A percentile compares a stretch with the other conserved stretches of the same genome.
These are phyloP conservation scores for Ceryle rudis DNA, from an alignment of 2,797 vertebrate genomes.

Conservation along the genomic window DNA sequence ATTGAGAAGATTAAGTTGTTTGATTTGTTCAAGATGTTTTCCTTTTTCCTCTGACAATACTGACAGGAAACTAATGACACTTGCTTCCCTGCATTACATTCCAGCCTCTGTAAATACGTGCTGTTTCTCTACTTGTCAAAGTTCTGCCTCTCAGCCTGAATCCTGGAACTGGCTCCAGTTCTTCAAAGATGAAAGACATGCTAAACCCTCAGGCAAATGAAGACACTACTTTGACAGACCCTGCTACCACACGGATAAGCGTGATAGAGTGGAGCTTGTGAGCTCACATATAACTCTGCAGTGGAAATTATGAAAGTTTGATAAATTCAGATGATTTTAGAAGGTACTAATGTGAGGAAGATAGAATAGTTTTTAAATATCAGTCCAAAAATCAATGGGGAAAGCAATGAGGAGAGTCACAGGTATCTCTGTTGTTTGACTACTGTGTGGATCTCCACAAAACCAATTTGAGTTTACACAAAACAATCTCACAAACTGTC, in stretches of 20 bases:
- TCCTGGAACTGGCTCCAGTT: not conserved
- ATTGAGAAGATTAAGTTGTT: conserved; percentile 21
- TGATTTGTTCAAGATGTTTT: not conserved
- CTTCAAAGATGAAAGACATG: not conserved
- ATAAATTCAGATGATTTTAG: not conserved
- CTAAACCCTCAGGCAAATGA: not conserved
- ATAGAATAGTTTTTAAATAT: not conserved
- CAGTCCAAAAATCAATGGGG: not conserved
- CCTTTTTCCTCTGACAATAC: not conserved
- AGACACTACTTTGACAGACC: not conserved
- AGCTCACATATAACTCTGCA: not conserved
- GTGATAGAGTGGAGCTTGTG: not conserved
- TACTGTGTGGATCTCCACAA: not conserved
- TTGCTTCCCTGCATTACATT: not conserved
- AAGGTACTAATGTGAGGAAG: not conserved
- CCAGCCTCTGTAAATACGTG: not conserved
- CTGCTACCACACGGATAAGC: not conserved
- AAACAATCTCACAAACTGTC: not conserved
- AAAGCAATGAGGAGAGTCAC: not conserved
- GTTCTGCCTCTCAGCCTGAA: not conserved
- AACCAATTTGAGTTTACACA: not conserved
- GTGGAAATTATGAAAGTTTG: not conserved
- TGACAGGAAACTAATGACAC: not conserved
- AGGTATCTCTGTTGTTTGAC: not conserved
- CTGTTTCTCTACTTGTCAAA: not conserved